Percentiles rank a stretch among this genome's conserved stretches.
Conservation (phyloP, 2,797 vertebrate species). For the Siniperca obscura region DNA sequence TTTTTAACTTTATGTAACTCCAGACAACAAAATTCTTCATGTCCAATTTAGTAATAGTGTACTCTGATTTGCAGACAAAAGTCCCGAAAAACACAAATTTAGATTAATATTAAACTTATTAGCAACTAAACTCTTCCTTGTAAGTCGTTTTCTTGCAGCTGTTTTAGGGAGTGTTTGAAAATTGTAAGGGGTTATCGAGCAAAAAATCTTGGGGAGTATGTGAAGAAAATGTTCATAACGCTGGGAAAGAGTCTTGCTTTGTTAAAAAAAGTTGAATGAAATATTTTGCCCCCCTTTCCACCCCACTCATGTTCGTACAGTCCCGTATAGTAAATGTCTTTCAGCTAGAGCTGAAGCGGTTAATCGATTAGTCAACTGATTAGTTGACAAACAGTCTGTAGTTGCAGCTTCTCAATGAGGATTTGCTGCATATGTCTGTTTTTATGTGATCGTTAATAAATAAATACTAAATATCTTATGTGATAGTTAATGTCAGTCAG, state of each 20-base stretch:
- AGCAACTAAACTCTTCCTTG: neutral
- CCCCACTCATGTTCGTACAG: rapidly evolving
- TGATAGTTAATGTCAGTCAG: neutral
- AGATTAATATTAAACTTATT: neutral
- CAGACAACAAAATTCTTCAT: neutral
- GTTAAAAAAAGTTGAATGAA: neutral
- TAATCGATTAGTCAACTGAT: neutral
- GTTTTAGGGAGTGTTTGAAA: neutral
- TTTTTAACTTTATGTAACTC: neutral
- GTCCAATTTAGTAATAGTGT: neutral
- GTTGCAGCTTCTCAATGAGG: neutral
- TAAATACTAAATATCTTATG: neutral
- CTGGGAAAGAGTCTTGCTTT: neutral
- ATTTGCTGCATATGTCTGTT: neutral
- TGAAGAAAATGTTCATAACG: no score
- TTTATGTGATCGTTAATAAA: neutral
- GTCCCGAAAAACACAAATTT: neutral
- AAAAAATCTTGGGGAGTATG: no score
- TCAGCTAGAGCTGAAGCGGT: no score
- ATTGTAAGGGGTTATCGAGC: neutral
- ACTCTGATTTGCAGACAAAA: neutral
- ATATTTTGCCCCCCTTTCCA: neutral
- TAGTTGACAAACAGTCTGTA: no score
- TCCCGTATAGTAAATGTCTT: neutral
- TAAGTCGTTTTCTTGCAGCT: neutral